phyloP scores from a whole-genome alignment of 2,797 vertebrate species.

The Sparidentex hasta region DNA sequence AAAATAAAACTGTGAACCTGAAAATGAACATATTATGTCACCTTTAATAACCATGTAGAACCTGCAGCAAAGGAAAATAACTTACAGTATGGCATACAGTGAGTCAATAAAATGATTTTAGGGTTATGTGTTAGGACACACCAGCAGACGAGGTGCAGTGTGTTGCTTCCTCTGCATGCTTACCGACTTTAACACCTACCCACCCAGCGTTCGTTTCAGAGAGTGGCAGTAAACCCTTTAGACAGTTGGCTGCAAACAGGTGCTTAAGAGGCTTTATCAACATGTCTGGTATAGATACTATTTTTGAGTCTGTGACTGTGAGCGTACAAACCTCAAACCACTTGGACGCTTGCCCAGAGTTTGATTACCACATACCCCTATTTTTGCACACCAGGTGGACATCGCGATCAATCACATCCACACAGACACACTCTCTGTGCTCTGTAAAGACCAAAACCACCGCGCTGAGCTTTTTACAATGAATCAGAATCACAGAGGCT shows the following conservation, averaged over 20 bases:
- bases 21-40: no score
- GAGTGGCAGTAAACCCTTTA: slow-evolving; percentile 58
- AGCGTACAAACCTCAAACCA: slow-evolving; percentile 40
- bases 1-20: no score
- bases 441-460: slow-evolving; percentile 21
- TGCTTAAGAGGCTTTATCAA: slow-evolving; percentile 83
- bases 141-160: slow-evolving; percentile 13
- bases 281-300: slow-evolving; percentile 68
- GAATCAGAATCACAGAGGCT: slow-evolving; percentile 31
- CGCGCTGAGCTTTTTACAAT: slow-evolving; percentile 7
- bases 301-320: slow-evolving; percentile 50
- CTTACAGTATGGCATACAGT: neutral
- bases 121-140: slow-evolving; percentile 9
- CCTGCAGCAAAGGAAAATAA: slow-evolving; percentile 8
- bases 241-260: slow-evolving; percentile 67
- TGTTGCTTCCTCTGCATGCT: slow-evolving; percentile 7
- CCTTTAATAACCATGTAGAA: neutral
- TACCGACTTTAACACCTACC: slow-evolving; percentile 40
- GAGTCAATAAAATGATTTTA: neutral
- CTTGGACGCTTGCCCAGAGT: slow-evolving; percentile 62
- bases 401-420: slow-evolving; percentile 49
- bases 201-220: slow-evolving; percentile 25
- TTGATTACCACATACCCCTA: slow-evolving; percentile 71
- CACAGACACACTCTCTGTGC: slow-evolving; percentile 16
- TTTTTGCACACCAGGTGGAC: slow-evolving; percentile 61